phyloP scores from a whole-genome alignment of 2,797 vertebrate genomes.

The Anguilla obscura region DNA sequence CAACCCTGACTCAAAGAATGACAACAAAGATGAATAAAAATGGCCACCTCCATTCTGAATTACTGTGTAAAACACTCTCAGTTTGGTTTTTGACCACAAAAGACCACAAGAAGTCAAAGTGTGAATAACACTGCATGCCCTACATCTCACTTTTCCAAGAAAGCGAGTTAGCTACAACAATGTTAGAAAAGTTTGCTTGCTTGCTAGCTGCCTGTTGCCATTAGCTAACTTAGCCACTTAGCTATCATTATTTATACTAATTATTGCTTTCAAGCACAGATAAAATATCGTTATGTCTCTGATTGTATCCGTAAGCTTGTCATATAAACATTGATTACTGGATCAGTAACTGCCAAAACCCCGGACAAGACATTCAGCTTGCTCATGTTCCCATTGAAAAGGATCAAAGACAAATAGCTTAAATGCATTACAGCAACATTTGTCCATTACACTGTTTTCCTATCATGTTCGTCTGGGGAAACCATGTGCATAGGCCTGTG shows the following conservation, averaged over 20 bases:
- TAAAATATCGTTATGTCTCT: neutral
- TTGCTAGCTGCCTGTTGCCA: neutral
- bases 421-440: neutral
- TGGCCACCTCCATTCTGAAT: neutral
- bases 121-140: neutral
- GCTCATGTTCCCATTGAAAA: neutral
- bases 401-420: neutral
- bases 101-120: no score
- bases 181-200: neutral
- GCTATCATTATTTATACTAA: neutral
- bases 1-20: neutral
- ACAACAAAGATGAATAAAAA: neutral
- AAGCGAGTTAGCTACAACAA: neutral
- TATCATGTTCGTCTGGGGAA: constrained; percentile 50
- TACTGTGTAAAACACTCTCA: neutral
- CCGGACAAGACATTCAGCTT: neutral
- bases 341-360: neutral
- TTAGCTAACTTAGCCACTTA: neutral
- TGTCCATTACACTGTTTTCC: constrained; percentile 47
- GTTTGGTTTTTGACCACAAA: no score
- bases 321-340: neutral
- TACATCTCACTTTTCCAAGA: neutral
- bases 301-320: neutral
- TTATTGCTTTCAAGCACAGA: neutral
- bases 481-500: constrained; percentile 49